Evolutionary conservation across 2,888 invertebrate genomes (phyloP).

Genomic region (Acleris sparsana): DNA sequence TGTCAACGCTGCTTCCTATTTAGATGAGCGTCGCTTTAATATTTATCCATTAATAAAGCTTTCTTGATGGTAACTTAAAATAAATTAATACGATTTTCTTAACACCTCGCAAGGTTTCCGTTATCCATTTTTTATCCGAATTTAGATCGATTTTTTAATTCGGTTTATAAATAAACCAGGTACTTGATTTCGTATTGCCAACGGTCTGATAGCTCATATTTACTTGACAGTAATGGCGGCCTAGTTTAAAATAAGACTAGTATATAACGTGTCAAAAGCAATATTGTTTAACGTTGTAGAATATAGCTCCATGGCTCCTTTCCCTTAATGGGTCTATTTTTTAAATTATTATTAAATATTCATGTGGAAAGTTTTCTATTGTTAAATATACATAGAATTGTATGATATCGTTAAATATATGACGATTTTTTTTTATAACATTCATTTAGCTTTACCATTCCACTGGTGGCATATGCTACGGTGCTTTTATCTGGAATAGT

Average conservation of each 20-base stretch:
- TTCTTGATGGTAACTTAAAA: constrained; percentile 56
- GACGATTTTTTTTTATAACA: too few relatives aligned
- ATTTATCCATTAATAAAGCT: constrained; percentile 62
- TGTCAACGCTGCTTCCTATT: constrained; percentile 79
- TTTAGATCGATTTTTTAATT: constrained; percentile 30
- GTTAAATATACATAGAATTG: too few relatives aligned
- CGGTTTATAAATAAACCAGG: constrained; percentile 12
- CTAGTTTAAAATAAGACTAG: too few relatives aligned
- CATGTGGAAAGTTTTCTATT: too few relatives aligned
- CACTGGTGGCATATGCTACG: constrained; percentile 8
- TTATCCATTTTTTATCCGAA: constrained; percentile 51
- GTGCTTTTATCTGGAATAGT: constrained; percentile 15
- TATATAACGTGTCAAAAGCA: too few relatives aligned
- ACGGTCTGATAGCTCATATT: too few relatives aligned
- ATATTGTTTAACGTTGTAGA: too few relatives aligned
- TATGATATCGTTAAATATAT: too few relatives aligned
- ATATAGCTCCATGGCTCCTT: too few relatives aligned
- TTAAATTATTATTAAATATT: too few relatives aligned
- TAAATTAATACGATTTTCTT: constrained; percentile 54
- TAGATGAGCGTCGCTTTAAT: constrained; percentile 62
- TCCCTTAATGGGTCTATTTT: too few relatives aligned
- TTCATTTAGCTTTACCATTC: background rate
- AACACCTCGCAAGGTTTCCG: constrained; percentile 54
- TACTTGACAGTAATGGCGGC: too few relatives aligned
- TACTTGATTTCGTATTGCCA: background rate